Evolutionary conservation across 2,888 invertebrate genomes (phyloP).

Genomic region (Celastrina argiolus): DNA sequence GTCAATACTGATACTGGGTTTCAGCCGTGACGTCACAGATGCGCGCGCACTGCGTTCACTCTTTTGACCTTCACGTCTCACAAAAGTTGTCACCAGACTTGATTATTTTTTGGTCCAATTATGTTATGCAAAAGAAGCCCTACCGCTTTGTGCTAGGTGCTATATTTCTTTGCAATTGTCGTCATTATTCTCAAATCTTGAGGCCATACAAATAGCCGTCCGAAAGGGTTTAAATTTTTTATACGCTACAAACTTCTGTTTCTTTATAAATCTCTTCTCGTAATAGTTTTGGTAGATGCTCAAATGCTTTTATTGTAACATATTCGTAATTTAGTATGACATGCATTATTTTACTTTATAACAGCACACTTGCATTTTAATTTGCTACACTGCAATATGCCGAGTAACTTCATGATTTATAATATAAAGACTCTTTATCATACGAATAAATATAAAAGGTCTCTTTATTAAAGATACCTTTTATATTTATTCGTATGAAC

Average conservation of each 20-base stretch:
- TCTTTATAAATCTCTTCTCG: neutral
- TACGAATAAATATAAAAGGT: too few species aligned
- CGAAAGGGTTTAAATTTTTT: neutral
- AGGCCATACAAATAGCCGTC: neutral
- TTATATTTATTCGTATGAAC: neutral
- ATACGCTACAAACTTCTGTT: neutral
- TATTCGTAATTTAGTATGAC: neutral
- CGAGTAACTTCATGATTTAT: too few species aligned
- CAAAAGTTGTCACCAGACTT: slow-evolving; percentile 11
- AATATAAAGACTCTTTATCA: too few species aligned
- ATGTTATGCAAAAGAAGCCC: neutral
- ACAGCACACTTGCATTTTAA: neutral
- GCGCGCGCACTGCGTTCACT: slow-evolving; percentile 54
- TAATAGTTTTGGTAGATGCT: too few species aligned
- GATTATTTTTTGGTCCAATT: neutral
- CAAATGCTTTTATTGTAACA: neutral
- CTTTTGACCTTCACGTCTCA: slow-evolving; percentile 54
- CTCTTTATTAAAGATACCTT: too few species aligned
- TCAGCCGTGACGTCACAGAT: slow-evolving; percentile 51
- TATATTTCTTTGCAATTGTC: neutral
- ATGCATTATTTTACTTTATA: neutral
- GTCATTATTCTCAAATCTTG: neutral
- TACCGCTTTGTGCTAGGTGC: neutral
- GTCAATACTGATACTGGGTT: slow-evolving; percentile 37
- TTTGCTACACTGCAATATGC: neutral